Base-by-base conservation (phyloP, 2,888 invertebrate species). In the Machimus atricapillus region DNA sequence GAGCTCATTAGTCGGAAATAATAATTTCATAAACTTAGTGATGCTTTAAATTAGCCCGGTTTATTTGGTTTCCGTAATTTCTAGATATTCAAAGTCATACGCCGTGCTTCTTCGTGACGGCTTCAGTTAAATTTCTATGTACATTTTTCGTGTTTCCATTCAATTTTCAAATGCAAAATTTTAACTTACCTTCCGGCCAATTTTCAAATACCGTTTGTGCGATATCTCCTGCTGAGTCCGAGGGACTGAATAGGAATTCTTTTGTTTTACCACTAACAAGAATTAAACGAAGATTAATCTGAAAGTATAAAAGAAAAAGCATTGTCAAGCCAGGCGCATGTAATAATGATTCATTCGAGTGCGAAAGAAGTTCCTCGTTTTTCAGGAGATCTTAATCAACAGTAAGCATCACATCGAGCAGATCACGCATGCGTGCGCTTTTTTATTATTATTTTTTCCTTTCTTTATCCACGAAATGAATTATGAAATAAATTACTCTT, bases 251-350 rank as follows among this genome's bases (percentile, higher is more conserved):
- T 92, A 98, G 95, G 95, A 98, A 99, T 94, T 99, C 99, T 95
- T 98, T 98, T 93, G 99, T 99, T 94, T 98, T 98, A 91, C 99
- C 99, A 93, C 98, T 98, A 93, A 99, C 99, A 93, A 99, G 96
- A 93, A 99, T 99, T 94, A 99, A 95, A 92, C 98, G 96, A 93
- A 99, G 95, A 94, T 99, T 99, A 93, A 99, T 98, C 99, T 99
- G 96, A 12, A 91, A 91, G 87, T 76, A 89, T 89, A 87, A 89
- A 79, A 88, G 81, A 87, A 85, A 46, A 87, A 82, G 12, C 27
- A 19, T 66, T 66, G 66, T 66, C 66, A 66, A 66, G 19, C 12
- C 66, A 27, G 3, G 8, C 66, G 23, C 66, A 66, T 66, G n/a
- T n/a, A n/a, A 9, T 79, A 23, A 27, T 79, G 27, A 40, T 27